Evolutionary conservation across 2,113 vertebrate genomes (phyloP).

Genomic region (Delphinapterus leucas): DNA sequence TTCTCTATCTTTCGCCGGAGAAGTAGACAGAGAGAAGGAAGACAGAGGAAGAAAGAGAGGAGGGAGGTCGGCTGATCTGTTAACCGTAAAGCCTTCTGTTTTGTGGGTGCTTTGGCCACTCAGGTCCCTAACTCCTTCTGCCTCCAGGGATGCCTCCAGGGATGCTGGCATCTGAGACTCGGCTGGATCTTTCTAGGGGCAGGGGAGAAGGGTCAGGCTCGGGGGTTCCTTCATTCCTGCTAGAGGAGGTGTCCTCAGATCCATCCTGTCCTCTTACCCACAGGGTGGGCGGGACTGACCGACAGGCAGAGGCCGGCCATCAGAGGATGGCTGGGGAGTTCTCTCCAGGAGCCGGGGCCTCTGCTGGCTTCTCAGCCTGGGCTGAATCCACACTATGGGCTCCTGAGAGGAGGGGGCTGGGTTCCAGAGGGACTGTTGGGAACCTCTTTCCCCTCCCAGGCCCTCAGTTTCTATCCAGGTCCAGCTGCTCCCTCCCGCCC

Average conservation of each 20-base stretch:
- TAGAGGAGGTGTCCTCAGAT: not conserved
- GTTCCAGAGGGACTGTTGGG: not conserved
- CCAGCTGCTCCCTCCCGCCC: not conserved
- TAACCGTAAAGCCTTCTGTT: not conserved
- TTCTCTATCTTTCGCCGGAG: slow-evolving; percentile 7
- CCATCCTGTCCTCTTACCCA: not conserved
- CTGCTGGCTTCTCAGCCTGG: not conserved
- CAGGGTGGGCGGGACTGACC: not conserved
- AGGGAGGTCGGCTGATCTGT: not conserved
- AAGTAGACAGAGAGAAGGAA: not conserved
- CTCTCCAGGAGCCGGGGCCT: not conserved
- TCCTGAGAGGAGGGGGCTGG: not conserved
- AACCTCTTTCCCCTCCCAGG: not conserved
- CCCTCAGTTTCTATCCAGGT: not conserved
- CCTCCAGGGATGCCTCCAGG: not conserved
- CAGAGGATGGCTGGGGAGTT: not conserved
- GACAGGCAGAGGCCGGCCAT: not conserved
- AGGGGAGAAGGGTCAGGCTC: not conserved
- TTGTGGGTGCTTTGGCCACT: not conserved
- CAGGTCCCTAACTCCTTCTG: not conserved
- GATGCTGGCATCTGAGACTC: not conserved
- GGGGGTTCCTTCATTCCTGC: not conserved
- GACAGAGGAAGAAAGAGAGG: not conserved
- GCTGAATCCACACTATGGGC: not conserved
- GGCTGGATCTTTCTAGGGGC: not conserved